Base-by-base conservation (phyloP, 2,888 invertebrate species). In the Oligia latruncula region DNA sequence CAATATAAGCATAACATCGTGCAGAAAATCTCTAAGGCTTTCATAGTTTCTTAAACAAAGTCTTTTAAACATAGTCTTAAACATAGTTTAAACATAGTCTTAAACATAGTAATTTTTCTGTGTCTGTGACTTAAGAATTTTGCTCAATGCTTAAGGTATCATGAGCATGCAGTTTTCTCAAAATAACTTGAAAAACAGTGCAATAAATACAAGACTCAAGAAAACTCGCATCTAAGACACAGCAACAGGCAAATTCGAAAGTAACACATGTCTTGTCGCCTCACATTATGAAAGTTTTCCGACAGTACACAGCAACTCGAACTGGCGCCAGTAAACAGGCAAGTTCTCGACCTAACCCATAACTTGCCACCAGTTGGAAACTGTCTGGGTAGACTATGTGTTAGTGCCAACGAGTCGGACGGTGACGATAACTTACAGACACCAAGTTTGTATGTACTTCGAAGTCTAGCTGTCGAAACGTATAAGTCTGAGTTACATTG, bases 401-500 rank as follows among this genome's bases (percentile, higher is more conserved):
- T 83, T 74, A 68, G 70, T 58, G 71, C 35, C 62, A 78, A 76
- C 55, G 35, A 66, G 72, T 84, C 49, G 55, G 73, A 71, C 64
- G 74, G 58, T 78, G 84, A 72, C 64, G 76, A 71, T 84, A 85
- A 85, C 70, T 78, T 79, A 75, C 49, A 40, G 78, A 71, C 84
- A 81, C 65, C 49, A 81, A 77, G 49, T 87, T 78, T 66, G 43
- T 71, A 64, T 66, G 43, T 71, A 64, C 68, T 84, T 64, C 1
- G 62, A 73, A 75, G 35, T 66, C 43, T 75, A 29, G 62, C 60
- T 76, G 60, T 84, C 75, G 75, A 81, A 71, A 66, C 20, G 40
- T 64, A 17, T 86, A 46, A 55, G 70, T 75, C 66, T 62, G n/a
- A 55, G 17, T 55, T 66, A 62, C 55, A 68, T 1, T 49, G 23